Evolutionary conservation across 2,113 vertebrate genomes (phyloP).

Genomic region (Pristiophorus japonicus): DNA sequence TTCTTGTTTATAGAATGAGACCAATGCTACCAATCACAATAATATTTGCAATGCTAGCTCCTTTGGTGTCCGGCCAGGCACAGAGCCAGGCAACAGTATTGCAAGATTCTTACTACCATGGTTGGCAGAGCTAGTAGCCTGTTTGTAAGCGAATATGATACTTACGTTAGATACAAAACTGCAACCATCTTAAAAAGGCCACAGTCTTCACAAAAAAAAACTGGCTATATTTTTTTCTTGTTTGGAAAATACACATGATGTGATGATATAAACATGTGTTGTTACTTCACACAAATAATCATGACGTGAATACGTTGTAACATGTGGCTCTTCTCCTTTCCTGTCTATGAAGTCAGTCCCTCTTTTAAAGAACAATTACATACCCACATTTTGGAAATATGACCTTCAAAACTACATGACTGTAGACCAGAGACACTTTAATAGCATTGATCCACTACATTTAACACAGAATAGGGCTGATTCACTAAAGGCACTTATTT

Average conservation of each 20-base stretch:
- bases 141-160: background rate
- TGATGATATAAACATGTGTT: background rate
- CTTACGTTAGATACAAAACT: background rate
- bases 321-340: background rate
- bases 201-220: background rate
- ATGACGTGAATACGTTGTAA: background rate
- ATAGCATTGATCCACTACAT: background rate
- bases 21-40: background rate
- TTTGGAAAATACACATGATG: background rate
- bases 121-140: background rate
- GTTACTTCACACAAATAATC: background rate
- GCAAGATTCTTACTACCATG: background rate
- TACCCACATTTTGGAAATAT: background rate
- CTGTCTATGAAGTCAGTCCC: background rate
- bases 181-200: background rate
- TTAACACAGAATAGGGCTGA: background rate
- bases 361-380: slow-evolving; percentile 16
- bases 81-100: background rate
- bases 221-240: background rate
- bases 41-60: background rate
- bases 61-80: background rate
- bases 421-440: background rate
- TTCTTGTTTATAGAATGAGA: background rate
- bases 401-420: background rate
- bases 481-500: slow-evolving; percentile 9